These are phyloP conservation scores for Venusia cambrica DNA, from an alignment of 2,888 invertebrate genomes.

Conservation along the genomic window DNA sequence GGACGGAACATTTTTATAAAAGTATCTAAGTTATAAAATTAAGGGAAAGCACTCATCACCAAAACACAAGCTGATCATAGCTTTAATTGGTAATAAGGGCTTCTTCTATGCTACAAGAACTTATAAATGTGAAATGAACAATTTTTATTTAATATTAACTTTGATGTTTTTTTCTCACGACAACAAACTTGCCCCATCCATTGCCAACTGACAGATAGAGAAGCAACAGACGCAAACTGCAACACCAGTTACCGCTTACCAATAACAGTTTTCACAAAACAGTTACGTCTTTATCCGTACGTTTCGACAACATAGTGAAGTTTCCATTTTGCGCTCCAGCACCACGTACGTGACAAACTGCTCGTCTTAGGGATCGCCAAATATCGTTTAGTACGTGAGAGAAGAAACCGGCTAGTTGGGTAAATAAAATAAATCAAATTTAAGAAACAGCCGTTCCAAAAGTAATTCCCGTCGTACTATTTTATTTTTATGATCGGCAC, in stretches of 20 bases:
- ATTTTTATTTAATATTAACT: no score
- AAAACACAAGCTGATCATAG: no score
- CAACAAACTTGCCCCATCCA: no score
- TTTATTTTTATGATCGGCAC: constrained; percentile 44
- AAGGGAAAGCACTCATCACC: no score
- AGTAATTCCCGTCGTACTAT: constrained; percentile 54
- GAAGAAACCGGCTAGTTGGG: constrained; percentile 70
- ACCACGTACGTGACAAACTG: constrained; percentile 79
- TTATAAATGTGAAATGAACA: no score
- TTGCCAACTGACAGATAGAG: neutral
- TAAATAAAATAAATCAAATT: constrained; percentile 81
- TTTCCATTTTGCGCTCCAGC: constrained; percentile 70
- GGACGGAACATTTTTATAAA: no score
- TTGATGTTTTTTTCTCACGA: no score
- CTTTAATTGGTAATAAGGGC: no score
- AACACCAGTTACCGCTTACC: constrained; percentile 22
- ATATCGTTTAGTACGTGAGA: constrained; percentile 80
- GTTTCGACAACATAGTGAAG: constrained; percentile 68
- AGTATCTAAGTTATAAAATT: no score
- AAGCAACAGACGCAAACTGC: constrained; percentile 12
- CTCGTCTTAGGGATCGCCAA: constrained; percentile 80
- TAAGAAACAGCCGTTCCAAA: constrained; percentile 69
- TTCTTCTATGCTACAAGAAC: no score
- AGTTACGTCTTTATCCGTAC: constrained; percentile 72
- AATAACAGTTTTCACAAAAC: constrained; percentile 54